Evolutionary conservation across 1,140 invertebrate species (phyloP), one percentile per base, ranked within the genome.

Genomic region (Whitmania pigra): DNA sequence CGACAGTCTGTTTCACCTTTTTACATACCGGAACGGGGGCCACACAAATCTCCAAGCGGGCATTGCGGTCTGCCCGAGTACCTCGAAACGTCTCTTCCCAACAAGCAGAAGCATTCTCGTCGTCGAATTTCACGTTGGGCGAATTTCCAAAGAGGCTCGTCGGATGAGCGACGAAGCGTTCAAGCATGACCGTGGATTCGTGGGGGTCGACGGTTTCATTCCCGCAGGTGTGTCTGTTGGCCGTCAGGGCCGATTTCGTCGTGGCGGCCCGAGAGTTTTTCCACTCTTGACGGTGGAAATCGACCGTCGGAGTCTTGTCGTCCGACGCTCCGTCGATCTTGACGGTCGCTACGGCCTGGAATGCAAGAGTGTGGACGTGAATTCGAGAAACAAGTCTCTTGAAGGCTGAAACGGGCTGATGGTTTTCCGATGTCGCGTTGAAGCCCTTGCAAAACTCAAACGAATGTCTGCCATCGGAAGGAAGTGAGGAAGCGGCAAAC

Each of bases 21-120:
- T 89, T 91, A 77, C 91, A 93, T 0, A 93, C 90, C 7, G 93
- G 80, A 3, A 91, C 90, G 2, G 91, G 90, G 0, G 91, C 89
- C 0, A 93, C 85, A 80, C 91, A 93, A 53, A 92, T 87, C 75
- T 89, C 83, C 22, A 63, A 13, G 22, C 11, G 2, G 11, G 9
- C 2, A 13, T 11, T 17, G 43, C 43, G 3, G 0, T 49, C 43
- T 11, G 15, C 43, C 15, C 43, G 11, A 1, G 15, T 4, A 15
- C 43, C 43, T 17, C 43, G 3, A 49, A 49, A 49, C 1, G 43
- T 11, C 43, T 70, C 69, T 6, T 25, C 29, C 69, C 69, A 70
- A 25, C 69, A 70, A 11, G 43, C 25, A 20, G 53, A 36, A 4
- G 69, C 36, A 20, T 68, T 68, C n/a, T 5, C 1, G n/a, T 17